Base-by-base conservation (phyloP, 2,113 vertebrate species). In the Callionymus lyra region DNA sequence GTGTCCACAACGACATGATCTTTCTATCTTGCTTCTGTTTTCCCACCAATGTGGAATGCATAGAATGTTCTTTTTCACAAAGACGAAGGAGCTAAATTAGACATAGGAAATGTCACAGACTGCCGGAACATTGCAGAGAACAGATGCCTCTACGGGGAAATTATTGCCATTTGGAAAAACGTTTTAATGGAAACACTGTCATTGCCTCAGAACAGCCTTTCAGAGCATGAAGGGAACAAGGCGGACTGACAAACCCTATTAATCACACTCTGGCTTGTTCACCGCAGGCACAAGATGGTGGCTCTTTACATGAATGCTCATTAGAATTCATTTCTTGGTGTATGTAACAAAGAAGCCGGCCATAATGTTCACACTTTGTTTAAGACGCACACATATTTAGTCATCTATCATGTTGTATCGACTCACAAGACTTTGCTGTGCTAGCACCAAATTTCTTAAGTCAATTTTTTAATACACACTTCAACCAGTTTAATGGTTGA, bases 351-450 rank as follows among this genome's bases (percentile, higher is more conserved):
- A 68, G 69, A 63, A 37, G 46, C 44, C 45, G 45, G 32, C 40
- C 45, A 64, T 59, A 68, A 79, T 77, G 72, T 70, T 82, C 65
- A n/a, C 47, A 40, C 57, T 62, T 76, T 71, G 64, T 75, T 65
- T 56, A 51, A 58, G 40, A 41, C 55, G 59, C 39, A 18, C 54
- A 49, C 47, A 6, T 42, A 21, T 60, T 47, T 34, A 38, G 53
- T 38, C 54, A 72, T 79, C 74, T 47, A 72, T 80, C 76, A 82
- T 37, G 12, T 73, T 76, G 76, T n/a, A 76, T 69, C 61, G 65
- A 63, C 51, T 70, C 42, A 59, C 46, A 10, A 35, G 53, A 50
- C 47, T 70, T 72, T 71, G 59, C 74, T 76, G 45, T 68, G 66
- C 65, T 57, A 50, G 63, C 72, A 50, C 59, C 40, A 40, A 37